Percentiles rank a stretch among this genome's conserved stretches.
Conservation (phyloP, 2,888 invertebrate genomes). For the Dolichopus griseipennis region DNA sequence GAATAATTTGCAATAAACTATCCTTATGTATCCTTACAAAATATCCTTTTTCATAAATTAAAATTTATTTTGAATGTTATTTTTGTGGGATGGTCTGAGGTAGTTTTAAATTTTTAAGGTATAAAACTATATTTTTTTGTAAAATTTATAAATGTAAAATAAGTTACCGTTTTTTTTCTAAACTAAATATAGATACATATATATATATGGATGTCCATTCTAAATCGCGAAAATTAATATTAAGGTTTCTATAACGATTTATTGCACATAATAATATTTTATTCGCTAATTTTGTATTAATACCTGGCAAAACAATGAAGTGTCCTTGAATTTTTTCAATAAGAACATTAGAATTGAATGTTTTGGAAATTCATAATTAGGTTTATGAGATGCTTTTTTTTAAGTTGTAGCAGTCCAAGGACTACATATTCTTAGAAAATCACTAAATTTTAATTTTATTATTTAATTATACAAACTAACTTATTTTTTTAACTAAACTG, state of each 20-base stretch:
- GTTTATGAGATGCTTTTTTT: background rate
- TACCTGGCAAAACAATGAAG: too few species aligned
- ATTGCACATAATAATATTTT: too few species aligned
- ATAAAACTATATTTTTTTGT: background rate
- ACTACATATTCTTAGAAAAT: background rate
- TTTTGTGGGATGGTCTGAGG: constrained; percentile 1
- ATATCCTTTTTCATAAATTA: background rate
- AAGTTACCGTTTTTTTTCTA: too few species aligned
- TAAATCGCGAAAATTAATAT: too few species aligned
- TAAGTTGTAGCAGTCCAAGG: too few species aligned
- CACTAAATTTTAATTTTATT: background rate
- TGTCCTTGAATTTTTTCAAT: background rate
- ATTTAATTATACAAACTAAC: too few species aligned
- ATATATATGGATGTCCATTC: too few species aligned
- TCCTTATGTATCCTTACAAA: background rate
- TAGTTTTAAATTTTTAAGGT: background rate
- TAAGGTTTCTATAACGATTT: too few species aligned
- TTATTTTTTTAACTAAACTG: too few species aligned
- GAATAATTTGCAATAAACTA: background rate
- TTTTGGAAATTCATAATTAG: constrained; percentile 6
- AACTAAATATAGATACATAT: too few species aligned
- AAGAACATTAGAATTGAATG: background rate
- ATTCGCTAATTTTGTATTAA: too few species aligned
- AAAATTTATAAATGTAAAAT: too few species aligned
- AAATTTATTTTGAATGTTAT: background rate